These are phyloP conservation scores for Yponomeuta sedellus DNA, from an alignment of 2,888 invertebrate genomes.

Conservation along the genomic window DNA sequence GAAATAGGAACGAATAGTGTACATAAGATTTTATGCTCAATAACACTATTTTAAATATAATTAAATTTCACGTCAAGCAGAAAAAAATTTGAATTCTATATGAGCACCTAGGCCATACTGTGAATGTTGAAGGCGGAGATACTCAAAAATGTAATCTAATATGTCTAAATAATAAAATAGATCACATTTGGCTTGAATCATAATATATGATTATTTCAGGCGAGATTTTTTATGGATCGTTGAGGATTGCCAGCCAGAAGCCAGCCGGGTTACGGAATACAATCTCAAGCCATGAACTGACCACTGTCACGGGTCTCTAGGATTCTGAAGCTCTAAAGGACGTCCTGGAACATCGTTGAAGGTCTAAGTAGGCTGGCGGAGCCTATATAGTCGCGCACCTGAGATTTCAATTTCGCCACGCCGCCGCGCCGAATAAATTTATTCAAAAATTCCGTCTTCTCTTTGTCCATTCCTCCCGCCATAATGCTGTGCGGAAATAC, in stretches of 20 bases:
- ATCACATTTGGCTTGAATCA: not conserved
- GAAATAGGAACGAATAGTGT: not conserved
- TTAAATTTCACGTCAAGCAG: too few species aligned
- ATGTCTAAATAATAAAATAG: too few species aligned
- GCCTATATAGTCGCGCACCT: conserved; percentile 55
- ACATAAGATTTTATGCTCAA: not conserved
- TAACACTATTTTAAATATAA: too few species aligned
- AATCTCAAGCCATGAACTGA: conserved; percentile 49
- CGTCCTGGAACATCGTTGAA: conserved; percentile 26
- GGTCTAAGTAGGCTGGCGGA: conserved; percentile 39
- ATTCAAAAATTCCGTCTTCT: conserved; percentile 49
- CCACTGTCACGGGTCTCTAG: conserved; percentile 36
- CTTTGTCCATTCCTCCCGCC: conserved; percentile 43
- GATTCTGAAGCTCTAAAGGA: conserved; percentile 23
- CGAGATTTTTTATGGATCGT: conserved; percentile 51
- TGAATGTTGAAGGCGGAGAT: too few species aligned
- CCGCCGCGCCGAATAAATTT: conserved; percentile 65
- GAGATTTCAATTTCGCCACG: conserved; percentile 71
- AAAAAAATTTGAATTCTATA: too few species aligned
- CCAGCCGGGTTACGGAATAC: conserved; percentile 51
- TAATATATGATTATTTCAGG: conserved; percentile 30
- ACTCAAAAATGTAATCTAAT: too few species aligned
- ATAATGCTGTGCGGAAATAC: conserved; percentile 9
- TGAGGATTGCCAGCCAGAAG: conserved; percentile 43
- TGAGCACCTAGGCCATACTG: too few species aligned